These are phyloP conservation scores for Nymphalis c-album DNA, from an alignment of 2,888 invertebrate species.

Conservation along the genomic window DNA sequence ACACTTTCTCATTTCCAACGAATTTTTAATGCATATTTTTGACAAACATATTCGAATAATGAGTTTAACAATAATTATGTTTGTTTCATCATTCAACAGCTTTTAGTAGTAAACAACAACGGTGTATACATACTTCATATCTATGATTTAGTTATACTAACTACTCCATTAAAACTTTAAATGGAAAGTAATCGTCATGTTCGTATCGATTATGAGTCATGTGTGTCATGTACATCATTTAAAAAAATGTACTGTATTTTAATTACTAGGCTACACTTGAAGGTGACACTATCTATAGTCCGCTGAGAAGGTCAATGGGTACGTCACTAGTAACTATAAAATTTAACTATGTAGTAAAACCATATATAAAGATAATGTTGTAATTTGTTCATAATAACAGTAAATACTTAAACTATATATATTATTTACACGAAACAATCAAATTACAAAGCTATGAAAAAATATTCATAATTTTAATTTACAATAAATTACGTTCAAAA, in stretches of 20 bases:
- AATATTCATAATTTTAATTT: too few species aligned
- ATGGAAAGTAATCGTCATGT: background rate
- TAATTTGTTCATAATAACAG: background rate
- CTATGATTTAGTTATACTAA: background rate
- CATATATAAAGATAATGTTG: background rate
- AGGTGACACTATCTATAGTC: slow-evolving; percentile 16
- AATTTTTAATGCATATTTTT: too few species aligned
- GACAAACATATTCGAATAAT: too few species aligned
- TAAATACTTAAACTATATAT: too few species aligned
- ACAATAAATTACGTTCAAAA: background rate
- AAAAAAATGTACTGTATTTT: slow-evolving; percentile 5
- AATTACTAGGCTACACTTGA: slow-evolving; percentile 9
- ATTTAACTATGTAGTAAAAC: background rate
- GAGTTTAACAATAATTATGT: too few species aligned
- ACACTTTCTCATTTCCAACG: too few species aligned
- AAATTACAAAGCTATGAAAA: too few species aligned
- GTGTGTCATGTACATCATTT: background rate
- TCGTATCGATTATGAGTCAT: background rate
- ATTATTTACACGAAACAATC: too few species aligned
- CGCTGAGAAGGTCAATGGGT: slow-evolving; percentile 5
- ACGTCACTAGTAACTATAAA: background rate
- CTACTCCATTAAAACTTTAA: background rate
- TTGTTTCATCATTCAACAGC: too few species aligned
- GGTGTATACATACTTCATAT: background rate
- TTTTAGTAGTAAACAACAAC: too few species aligned